phyloP scores from a whole-genome alignment of 2,113 vertebrate genomes.

The Promerops cafer region DNA sequence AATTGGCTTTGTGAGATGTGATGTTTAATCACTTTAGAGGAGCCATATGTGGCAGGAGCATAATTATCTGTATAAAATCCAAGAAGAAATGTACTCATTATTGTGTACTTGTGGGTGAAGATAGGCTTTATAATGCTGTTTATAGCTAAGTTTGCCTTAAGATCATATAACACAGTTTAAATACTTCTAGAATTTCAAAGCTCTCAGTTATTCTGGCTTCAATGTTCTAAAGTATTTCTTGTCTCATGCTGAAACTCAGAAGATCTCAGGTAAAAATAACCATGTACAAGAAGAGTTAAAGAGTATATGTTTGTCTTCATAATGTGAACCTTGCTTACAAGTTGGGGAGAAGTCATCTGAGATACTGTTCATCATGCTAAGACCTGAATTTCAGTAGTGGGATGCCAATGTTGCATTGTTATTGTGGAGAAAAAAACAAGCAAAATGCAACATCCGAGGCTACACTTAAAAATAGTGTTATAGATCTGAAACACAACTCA shows the following conservation, averaged over 20 bases:
- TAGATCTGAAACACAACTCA: background rate
- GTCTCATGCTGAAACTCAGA: background rate
- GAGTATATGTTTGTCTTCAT: background rate
- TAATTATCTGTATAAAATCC: background rate
- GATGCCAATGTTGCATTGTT: background rate
- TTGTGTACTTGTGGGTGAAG: background rate
- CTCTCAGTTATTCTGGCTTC: background rate
- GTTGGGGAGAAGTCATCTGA: background rate
- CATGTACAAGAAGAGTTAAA: background rate
- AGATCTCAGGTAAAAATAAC: background rate
- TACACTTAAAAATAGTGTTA: background rate
- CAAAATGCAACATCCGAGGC: background rate
- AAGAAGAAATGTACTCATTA: slow-evolving; percentile 9
- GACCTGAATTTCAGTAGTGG: background rate
- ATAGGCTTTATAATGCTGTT: background rate
- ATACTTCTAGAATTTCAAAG: background rate
- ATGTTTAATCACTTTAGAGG: background rate
- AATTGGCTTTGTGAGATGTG: background rate
- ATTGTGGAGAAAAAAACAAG: background rate
- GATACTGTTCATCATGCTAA: background rate
- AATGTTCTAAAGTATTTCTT: background rate
- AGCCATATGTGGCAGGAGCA: background rate
- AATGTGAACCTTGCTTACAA: background rate
- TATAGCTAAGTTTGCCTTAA: background rate
- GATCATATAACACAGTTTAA: background rate